Percentiles rank a stretch among this genome's conserved stretches.
Conservation (phyloP, 1,140 invertebrate species). For the fruit fly (Drosophila melanogaster) region Release_6_plus_ISO1_MT NC_004354.4:15179501-15180000, state of each 20-base stretch:
- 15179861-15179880: constrained; percentile 47
- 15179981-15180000: constrained; percentile 17
- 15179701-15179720: background rate
- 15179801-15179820: constrained; percentile 78
- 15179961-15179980: constrained; percentile 5
- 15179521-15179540: constrained; percentile 70
- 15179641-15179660: constrained; percentile 71
- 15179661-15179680: constrained; percentile 52
- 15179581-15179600: constrained; percentile 15
- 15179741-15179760: constrained; percentile 78
- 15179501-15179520: constrained; percentile 63
- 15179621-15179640: constrained; percentile 71
- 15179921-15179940: constrained; percentile 77
- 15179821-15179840: constrained; percentile 66
- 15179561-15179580: constrained; percentile 45
- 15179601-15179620: background rate
- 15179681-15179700: background rate
- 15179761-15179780: constrained; percentile 83
- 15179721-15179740: constrained; percentile 26
- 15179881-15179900: constrained; percentile 32
- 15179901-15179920: constrained; percentile 72
- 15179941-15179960: constrained; percentile 76
- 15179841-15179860: constrained; percentile 11
- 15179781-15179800: constrained; percentile 78
- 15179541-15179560: constrained; percentile 68